These are phyloP conservation scores for Trachelus tabidus DNA, from an alignment of 2,888 invertebrate species.

Conservation along the genomic window DNA sequence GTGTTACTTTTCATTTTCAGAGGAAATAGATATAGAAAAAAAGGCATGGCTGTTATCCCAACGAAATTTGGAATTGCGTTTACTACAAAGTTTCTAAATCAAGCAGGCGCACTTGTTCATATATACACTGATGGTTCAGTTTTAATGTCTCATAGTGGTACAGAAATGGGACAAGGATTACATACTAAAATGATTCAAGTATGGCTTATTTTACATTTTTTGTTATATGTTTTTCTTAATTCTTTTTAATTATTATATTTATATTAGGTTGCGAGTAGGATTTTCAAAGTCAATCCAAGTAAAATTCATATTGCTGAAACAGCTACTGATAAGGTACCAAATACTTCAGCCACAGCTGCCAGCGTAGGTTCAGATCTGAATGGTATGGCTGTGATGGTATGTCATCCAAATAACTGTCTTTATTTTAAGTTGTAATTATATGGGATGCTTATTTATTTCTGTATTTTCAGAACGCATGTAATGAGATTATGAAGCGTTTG, in stretches of 20 bases:
- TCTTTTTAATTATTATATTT: slow-evolving; percentile 3
- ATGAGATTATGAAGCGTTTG: slow-evolving; percentile 77
- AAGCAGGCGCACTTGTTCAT: slow-evolving; percentile 87
- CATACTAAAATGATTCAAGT: slow-evolving; percentile 95
- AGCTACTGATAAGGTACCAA: slow-evolving; percentile 90
- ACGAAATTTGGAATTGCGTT: slow-evolving; percentile 89
- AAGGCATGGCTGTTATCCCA: slow-evolving; percentile 84
- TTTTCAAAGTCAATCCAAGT: slow-evolving; percentile 76
- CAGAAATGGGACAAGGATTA: slow-evolving; percentile 97
- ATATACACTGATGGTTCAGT: slow-evolving; percentile 92
- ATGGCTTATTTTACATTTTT: slow-evolving; percentile 9
- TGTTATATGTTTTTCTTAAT: not conserved
- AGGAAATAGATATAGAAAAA: slow-evolving; percentile 85
- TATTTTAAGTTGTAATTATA: not conserved
- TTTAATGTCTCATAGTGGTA: slow-evolving; percentile 89
- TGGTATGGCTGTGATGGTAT: slow-evolving; percentile 86
- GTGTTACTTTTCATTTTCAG: slow-evolving; percentile 64
- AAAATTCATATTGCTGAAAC: slow-evolving; percentile 87
- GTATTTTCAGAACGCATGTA: slow-evolving; percentile 77
- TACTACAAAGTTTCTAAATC: slow-evolving; percentile 80
- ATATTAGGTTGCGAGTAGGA: slow-evolving; percentile 77
- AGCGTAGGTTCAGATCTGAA: slow-evolving; percentile 91
- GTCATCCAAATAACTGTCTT: slow-evolving; percentile 22
- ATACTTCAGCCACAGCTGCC: slow-evolving; percentile 90
- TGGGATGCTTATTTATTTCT: not conserved